phyloP scores from a whole-genome alignment of 2,888 invertebrate species.

The Trilocha varians region DNA sequence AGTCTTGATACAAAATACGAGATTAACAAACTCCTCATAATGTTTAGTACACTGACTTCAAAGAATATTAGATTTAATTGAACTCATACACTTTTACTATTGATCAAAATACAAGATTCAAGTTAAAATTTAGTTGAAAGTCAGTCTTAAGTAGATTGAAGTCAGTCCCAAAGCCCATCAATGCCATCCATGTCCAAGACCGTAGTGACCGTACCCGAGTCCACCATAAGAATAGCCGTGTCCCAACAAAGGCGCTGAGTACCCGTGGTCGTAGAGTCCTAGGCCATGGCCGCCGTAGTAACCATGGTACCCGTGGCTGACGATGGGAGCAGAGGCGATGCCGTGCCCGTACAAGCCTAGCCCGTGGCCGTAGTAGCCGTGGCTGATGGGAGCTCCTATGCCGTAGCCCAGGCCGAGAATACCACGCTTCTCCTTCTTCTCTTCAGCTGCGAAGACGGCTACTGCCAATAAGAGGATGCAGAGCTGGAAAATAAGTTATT shows the following conservation, averaged over 20 bases:
- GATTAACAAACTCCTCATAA: too few relatives aligned
- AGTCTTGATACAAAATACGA: too few relatives aligned
- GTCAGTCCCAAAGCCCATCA: slow-evolving; percentile 13
- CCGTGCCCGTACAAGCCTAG: slow-evolving; percentile 25
- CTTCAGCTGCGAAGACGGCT: slow-evolving; percentile 45
- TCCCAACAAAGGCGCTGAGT: slow-evolving; percentile 20
- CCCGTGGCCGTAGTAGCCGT: slow-evolving; percentile 35
- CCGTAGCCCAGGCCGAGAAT: slow-evolving; percentile 61
- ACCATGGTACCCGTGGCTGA: slow-evolving; percentile 13
- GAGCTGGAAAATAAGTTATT: slow-evolving; percentile 25
- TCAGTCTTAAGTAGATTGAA: too few relatives aligned
- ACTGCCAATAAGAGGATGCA: slow-evolving; percentile 44
- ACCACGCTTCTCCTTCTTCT: slow-evolving; percentile 65
- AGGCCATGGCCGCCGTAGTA: slow-evolving; percentile 13
- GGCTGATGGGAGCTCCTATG: slow-evolving; percentile 19
- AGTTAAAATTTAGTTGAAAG: too few relatives aligned
- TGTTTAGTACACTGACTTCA: too few relatives aligned
- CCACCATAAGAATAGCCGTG: slow-evolving; percentile 20
- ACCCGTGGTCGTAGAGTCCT: slow-evolving; percentile 14
- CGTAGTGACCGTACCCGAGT: slow-evolving; percentile 11
- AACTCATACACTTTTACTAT: too few relatives aligned
- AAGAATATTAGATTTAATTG: too few relatives aligned
- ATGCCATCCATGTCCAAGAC: slow-evolving; percentile 50
- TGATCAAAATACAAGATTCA: too few relatives aligned
- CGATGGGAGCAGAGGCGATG: slow-evolving; percentile 16